Evolutionary conservation across 1,140 invertebrate species (phyloP), one percentile per base, ranked within the genome.

Genomic region (Calliphora vicina): DNA sequence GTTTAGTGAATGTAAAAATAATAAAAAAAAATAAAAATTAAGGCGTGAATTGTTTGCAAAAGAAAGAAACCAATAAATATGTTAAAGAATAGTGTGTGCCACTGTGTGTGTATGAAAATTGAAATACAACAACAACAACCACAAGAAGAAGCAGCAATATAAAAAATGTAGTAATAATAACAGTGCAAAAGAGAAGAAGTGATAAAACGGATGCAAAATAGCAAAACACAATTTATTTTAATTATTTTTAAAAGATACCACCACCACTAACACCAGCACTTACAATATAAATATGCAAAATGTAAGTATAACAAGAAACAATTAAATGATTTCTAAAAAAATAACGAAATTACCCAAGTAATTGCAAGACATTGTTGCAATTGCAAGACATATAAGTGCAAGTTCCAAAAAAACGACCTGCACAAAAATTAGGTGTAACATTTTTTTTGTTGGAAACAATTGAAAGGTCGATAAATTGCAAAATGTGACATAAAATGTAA

Each of bases 41-140:
- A 78, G 74, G 74, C 74, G 74, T 78, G 74, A 78, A 78, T 78
- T 78, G 74, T 78, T 78, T 78, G 74, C 74, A 78, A 78, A 78
- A 78, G 74, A 78, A 78, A 78, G 35, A 67, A 67, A 67, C 61
- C 61, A 67, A 67, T 67, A 67, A 67, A 67, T 67, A 67, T 67
- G 61, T 25, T 67, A n/a, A 67, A 23, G n/a, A 20, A 67, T 35
- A 35, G 35, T 35, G 35, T 35, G 10, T 35, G 35, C 10, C 9
- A 67, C 2, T 45, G 74, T 45, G 74, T 78, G 35, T 78, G 74
- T 25, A 35, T 78, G 74, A 15, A 45, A 29, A 43, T 35, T 78
- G 35, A 78, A 76, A 43, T 4, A 42, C 15, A 76, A 25, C n/a
- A 50, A 25, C 17, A 26, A 43, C 9, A 35, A 35, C 35, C 6